Percentiles rank a stretch among this genome's conserved stretches.
Conservation (phyloP, 2,113 vertebrate species). For the Cheirogaleus medius region DNA sequence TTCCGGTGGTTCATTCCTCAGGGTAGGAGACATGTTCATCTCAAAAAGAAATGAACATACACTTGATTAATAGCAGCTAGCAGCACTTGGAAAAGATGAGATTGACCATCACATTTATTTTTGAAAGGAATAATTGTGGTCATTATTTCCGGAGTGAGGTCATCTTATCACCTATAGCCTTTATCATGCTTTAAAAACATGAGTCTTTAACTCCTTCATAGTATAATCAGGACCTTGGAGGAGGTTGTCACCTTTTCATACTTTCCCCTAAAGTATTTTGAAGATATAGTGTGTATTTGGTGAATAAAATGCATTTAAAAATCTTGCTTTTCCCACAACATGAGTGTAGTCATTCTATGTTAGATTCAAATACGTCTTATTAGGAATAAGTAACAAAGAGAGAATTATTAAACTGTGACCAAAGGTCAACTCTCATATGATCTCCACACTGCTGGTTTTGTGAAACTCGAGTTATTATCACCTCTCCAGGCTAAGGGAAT, state of each 20-base stretch:
- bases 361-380: neutral
- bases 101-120: constrained; percentile 40
- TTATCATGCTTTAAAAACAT: constrained; percentile 51
- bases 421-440: neutral
- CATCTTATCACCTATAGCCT: neutral
- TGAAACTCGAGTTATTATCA: constrained; percentile 64
- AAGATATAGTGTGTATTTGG: neutral
- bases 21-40: constrained; percentile 51
- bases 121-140: constrained; percentile 66
- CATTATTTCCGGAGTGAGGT: constrained; percentile 56
- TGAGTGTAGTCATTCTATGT: neutral
- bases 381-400: constrained; percentile 48
- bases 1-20: constrained; percentile 51
- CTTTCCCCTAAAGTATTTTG: constrained; percentile 1
- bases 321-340: constrained; percentile 38
- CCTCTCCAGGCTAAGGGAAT: constrained; percentile 11
- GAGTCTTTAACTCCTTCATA: neutral
- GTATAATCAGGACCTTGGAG: neutral
- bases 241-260: constrained; percentile 53
- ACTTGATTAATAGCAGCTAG: constrained; percentile 59
- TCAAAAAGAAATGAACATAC: constrained; percentile 43
- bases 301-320: neutral
- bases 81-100: constrained; percentile 68
- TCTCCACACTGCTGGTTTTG: neutral
- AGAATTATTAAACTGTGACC: constrained; percentile 16